A percentile compares a stretch with the other conserved stretches of the same genome.
These are phyloP conservation scores for Artibeus lituratus DNA, from an alignment of 2,797 vertebrate genomes.

Conservation along the genomic window DNA sequence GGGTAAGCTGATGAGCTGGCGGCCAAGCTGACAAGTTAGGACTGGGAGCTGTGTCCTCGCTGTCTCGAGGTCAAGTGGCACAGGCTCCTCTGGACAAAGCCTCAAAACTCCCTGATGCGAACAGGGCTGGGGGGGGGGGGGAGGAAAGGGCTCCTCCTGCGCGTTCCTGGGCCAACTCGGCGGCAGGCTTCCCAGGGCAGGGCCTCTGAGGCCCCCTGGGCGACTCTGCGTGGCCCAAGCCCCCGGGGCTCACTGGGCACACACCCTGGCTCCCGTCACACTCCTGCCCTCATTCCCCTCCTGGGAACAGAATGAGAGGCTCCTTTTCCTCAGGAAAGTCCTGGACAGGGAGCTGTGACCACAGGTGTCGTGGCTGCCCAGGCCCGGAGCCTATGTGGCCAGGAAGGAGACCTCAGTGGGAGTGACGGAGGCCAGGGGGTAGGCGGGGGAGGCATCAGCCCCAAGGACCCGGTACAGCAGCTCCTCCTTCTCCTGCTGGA, in stretches of 20 bases:
- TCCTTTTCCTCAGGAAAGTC: background rate
- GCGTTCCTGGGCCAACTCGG: background rate
- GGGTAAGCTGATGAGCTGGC: background rate
- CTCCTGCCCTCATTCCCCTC: background rate
- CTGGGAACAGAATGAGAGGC: background rate
- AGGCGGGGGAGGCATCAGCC: slow-evolving; percentile 80
- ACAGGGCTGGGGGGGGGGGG: background rate
- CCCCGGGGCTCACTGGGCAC: background rate
- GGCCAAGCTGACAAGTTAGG: background rate
- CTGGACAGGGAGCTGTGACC: background rate
- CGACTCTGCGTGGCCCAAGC: background rate
- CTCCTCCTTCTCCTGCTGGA: slow-evolving; percentile 92
- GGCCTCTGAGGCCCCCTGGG: background rate
- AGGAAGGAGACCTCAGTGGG: slow-evolving; percentile 78
- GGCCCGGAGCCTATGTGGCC: slow-evolving; percentile 65
- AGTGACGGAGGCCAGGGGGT: slow-evolving; percentile 78
- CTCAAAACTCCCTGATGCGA: background rate
- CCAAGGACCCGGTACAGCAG: slow-evolving; percentile 90
- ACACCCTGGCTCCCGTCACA: background rate
- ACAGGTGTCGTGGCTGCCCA: accelerated
- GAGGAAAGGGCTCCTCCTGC: background rate
- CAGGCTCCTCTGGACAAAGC: background rate
- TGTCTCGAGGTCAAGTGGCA: background rate
- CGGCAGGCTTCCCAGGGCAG: background rate
- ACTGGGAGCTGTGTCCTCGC: background rate